Percentiles rank a stretch among this genome's conserved stretches.
phyloP scores from a whole-genome alignment of 2,797 vertebrate genomes.

The Pterois miles region DNA sequence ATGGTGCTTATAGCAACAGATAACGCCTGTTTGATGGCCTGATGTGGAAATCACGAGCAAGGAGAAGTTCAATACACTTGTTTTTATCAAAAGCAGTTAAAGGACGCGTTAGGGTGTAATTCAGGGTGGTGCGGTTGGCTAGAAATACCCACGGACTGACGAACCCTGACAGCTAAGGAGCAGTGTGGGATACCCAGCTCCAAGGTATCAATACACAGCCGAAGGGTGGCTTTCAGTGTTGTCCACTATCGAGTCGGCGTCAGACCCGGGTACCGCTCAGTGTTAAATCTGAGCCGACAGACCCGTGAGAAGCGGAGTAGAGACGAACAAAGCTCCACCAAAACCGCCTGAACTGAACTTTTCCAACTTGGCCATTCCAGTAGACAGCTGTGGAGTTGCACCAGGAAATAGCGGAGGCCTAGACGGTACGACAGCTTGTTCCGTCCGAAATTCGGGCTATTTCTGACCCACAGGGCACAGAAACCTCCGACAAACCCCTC shows the following conservation, averaged over 20 bases:
- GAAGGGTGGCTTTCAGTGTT: not conserved
- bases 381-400: slow-evolving; percentile 63
- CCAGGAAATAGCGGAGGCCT: slow-evolving; percentile 78
- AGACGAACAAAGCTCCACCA: not conserved
- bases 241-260: not conserved
- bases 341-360: slow-evolving; percentile 53
- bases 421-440: slow-evolving; percentile 37
- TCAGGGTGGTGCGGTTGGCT: not conserved
- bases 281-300: not conserved
- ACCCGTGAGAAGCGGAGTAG: accelerated
- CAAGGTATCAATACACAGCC: not conserved
- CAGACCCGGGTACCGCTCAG: accelerated
- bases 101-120: too few relatives aligned
- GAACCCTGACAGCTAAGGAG: slow-evolving; percentile 5
- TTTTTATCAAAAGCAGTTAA: not conserved
- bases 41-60: too few relatives aligned
- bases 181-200: not conserved
- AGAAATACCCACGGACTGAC: not conserved
- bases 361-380: slow-evolving; percentile 66
- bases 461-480: not conserved
- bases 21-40: too few relatives aligned
- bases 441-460: not conserved
- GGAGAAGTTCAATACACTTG: not conserved
- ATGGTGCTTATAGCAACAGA: too few relatives aligned
- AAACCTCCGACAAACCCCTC: not conserved